Conservation (phyloP, 2,888 invertebrate species). For the Pseudococcus viburni region DNA sequence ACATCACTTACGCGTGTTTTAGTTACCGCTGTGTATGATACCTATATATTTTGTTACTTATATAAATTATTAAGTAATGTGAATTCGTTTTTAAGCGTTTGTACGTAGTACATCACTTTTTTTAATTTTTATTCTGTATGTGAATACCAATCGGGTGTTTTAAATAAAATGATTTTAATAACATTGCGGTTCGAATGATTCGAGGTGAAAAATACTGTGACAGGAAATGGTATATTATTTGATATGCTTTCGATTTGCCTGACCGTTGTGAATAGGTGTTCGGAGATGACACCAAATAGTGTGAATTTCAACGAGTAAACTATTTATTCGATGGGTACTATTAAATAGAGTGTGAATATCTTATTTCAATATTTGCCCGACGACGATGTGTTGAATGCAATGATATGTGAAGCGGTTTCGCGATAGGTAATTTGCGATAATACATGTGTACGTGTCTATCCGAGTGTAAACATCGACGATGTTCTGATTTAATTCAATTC, state of each 20-base stretch:
- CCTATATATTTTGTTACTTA: constrained; percentile 29
- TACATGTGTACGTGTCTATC: background rate
- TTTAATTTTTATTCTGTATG: constrained; percentile 53
- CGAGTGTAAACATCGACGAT: background rate
- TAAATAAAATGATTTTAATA: constrained; percentile 59
- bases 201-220: background rate
- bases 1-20: constrained; percentile 61
- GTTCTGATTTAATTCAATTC: constrained; percentile 1
- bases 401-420: constrained; percentile 1
- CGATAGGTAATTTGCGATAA: constrained; percentile 9
- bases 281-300: background rate
- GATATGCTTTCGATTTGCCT: background rate
- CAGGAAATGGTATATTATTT: background rate
- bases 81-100: constrained; percentile 29
- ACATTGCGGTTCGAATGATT: background rate
- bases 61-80: constrained; percentile 20
- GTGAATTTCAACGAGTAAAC: background rate
- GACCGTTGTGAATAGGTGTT: background rate
- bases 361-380: background rate
- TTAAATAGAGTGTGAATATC: constrained; percentile 13
- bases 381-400: background rate
- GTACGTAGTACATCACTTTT: constrained; percentile 42
- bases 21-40: constrained; percentile 62
- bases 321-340: background rate
- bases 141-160: constrained; percentile 54